Evolutionary conservation across 1,140 invertebrate genomes (phyloP), one percentile per base, ranked within the genome.

Genomic region (Campodea augens): DNA sequence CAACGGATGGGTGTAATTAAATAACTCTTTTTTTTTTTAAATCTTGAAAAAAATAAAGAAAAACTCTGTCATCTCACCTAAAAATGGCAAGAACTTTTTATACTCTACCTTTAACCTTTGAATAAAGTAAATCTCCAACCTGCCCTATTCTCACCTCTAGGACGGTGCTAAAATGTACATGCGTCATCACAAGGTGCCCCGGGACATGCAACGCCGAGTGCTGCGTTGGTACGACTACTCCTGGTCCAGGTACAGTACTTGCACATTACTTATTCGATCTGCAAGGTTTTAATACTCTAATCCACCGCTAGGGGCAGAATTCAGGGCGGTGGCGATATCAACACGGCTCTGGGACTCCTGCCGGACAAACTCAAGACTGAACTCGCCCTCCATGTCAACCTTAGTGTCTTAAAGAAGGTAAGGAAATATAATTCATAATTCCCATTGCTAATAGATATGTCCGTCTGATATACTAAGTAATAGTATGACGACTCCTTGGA

Each of bases 301-400:
- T 23, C 19, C 19, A 12, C 23, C 39, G 12, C 4, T 51, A 75
- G 91, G 50, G 90, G 90, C n/a, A 68, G 90, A 25, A 92, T 95
- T 48, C 89, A 92, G 62, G 88, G 87, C 12, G 88, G 88, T 15
- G 87, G 88, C 21, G 90, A 95, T 61, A 93, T 95, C 54, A 92
- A 93, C 58, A 93, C 88, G 4, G 86, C 86, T 1, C 65, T 96
- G 36, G 88, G 88, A 3, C 66, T 93, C 37, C 69, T 96, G 21
- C 91, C 91, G 1, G 91, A 96, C 59, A 96, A 95, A 65, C 72
- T 96, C 40, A 93, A 93, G 71, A 95, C 90, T 21, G 91, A 96
- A 65, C 68, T 96, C 45, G 91, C 91, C 5, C 70, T 96, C 25
- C 89, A 96, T 63, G 90, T 96, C 44, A 95, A 96, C 61, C 70